phyloP scores from a whole-genome alignment of 2,113 vertebrate genomes.

The Eublepharis macularius region DNA sequence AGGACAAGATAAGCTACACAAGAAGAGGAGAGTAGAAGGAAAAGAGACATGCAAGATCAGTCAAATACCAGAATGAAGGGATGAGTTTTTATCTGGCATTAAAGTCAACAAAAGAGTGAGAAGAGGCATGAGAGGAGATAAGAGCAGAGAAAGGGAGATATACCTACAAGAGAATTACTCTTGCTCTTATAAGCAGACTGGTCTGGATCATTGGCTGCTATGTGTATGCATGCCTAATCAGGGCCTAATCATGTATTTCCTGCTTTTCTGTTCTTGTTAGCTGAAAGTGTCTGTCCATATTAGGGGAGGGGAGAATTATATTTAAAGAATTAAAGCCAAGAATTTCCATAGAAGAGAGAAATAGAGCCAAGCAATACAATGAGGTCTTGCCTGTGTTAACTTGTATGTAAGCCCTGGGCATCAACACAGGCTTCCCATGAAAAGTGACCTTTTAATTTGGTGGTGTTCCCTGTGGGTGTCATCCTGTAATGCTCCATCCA shows the following conservation, averaged over 20 bases:
- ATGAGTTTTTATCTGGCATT: neutral
- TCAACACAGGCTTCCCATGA: neutral
- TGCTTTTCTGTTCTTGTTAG: neutral
- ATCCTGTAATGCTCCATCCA: neutral
- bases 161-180: neutral
- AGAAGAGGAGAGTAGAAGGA: neutral
- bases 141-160: neutral
- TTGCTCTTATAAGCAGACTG: neutral
- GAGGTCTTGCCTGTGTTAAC: neutral
- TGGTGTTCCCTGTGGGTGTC: neutral
- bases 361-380: neutral
- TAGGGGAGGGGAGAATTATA: neutral
- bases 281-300: neutral
- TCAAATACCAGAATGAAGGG: neutral
- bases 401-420: neutral
- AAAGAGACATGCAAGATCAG: neutral
- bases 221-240: neutral
- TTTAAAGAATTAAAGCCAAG: neutral
- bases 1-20: neutral
- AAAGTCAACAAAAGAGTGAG: neutral
- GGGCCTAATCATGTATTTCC: neutral
- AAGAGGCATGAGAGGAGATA: neutral
- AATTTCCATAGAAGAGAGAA: neutral
- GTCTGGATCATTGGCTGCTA: neutral
- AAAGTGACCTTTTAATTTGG: neutral